Conservation (phyloP, 2,113 vertebrate genomes). For the Proteles cristata region DNA sequence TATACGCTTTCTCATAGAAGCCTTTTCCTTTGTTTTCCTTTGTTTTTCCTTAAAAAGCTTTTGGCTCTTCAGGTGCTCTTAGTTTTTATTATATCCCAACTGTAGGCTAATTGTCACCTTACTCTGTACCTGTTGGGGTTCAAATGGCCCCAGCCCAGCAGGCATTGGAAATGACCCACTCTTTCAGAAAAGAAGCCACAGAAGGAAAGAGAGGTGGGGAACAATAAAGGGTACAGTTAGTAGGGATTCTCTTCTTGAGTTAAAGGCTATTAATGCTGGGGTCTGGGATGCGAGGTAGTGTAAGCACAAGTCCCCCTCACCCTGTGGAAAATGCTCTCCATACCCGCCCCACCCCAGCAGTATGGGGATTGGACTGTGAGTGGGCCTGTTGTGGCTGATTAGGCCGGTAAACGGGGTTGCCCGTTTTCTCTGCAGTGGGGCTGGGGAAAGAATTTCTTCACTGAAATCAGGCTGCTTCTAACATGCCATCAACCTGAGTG, state of each 20-base stretch:
- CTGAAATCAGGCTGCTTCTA: slow-evolving; percentile 26
- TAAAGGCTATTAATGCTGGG: not conserved
- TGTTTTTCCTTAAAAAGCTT: no score
- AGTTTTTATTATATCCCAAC: not conserved
- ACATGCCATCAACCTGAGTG: not conserved
- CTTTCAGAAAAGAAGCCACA: not conserved
- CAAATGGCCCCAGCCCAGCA: no score
- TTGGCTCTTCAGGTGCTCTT: not conserved
- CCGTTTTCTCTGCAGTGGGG: not conserved
- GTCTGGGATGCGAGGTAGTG: not conserved
- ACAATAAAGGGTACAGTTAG: not conserved
- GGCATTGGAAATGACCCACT: not conserved
- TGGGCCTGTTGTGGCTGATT: not conserved
- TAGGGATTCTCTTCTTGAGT: not conserved
- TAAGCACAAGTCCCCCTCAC: not conserved
- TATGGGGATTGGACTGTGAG: not conserved
- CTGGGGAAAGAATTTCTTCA: slow-evolving; percentile 36
- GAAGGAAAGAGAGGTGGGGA: not conserved
- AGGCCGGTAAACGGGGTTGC: not conserved
- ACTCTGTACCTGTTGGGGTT: not conserved
- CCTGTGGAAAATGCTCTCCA: not conserved
- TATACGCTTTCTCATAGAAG: not conserved
- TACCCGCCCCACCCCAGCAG: accelerated
- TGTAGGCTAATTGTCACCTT: not conserved
- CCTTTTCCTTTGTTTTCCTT: not conserved